Percentiles rank a stretch among this genome's conserved stretches.
phyloP scores from a whole-genome alignment of 2,113 vertebrate species.

The Alligator mississippiensis region DNA sequence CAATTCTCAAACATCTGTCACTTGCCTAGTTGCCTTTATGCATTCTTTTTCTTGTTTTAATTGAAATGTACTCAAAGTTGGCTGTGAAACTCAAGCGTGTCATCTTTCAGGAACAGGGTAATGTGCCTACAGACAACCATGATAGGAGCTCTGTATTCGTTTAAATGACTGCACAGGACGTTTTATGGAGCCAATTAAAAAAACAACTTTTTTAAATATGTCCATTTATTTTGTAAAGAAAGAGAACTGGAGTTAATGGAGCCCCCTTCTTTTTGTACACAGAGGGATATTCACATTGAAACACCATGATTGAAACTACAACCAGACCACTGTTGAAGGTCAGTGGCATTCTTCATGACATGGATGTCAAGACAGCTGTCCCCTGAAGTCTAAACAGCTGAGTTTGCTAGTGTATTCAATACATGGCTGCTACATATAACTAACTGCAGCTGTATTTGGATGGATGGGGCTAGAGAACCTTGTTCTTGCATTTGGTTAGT shows the following conservation, averaged over 20 bases:
- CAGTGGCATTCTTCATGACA: neutral
- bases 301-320: neutral
- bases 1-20: neutral
- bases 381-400: neutral
- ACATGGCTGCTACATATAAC: neutral
- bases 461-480: no score
- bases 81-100: constrained; percentile 47
- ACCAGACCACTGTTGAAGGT: neutral
- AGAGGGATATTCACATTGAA: neutral
- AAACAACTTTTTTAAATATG: no score
- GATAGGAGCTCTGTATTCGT: constrained; percentile 18
- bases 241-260: neutral
- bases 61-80: constrained; percentile 61
- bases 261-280: neutral
- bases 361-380: neutral
- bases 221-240: neutral
- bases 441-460: no score
- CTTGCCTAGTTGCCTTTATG: constrained; percentile 42
- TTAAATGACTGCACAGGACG: constrained; percentile 55
- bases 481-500: neutral
- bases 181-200: constrained; percentile 44
- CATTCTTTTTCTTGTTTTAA: constrained; percentile 32
- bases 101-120: constrained; percentile 36
- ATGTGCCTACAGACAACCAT: neutral
- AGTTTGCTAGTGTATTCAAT: neutral